Conservation (phyloP, 2,888 invertebrate species). For the Automeris io region DNA sequence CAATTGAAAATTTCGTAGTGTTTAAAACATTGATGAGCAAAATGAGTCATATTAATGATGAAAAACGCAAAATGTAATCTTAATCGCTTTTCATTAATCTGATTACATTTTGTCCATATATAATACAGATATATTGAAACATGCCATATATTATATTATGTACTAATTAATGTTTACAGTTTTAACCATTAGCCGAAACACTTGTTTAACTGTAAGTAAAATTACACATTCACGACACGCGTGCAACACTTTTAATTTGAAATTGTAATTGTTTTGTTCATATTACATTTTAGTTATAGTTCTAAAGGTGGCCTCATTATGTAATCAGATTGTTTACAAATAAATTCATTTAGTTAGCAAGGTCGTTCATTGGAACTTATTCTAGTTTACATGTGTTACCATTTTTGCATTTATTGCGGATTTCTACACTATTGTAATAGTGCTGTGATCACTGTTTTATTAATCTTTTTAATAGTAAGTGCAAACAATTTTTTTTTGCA, state of each 20-base stretch:
- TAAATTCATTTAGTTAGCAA: slow-evolving; percentile 34
- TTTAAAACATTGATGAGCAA: too few relatives aligned
- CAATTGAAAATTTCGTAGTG: too few relatives aligned
- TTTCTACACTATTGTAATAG: too few relatives aligned
- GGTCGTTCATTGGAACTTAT: slow-evolving; percentile 29
- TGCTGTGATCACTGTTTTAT: too few relatives aligned
- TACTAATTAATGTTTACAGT: not conserved
- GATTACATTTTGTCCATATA: too few relatives aligned
- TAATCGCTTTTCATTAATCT: too few relatives aligned
- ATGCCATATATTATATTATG: not conserved
- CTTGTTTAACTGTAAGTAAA: slow-evolving; percentile 13
- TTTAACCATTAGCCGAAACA: slow-evolving; percentile 1
- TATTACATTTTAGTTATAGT: slow-evolving; percentile 39
- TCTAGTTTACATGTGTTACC: slow-evolving; percentile 1
- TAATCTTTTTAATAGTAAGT: too few relatives aligned
- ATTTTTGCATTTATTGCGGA: too few relatives aligned
- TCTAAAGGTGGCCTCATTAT: slow-evolving; percentile 47
- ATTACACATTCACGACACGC: slow-evolving; percentile 28
- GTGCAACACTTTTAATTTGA: slow-evolving; percentile 27
- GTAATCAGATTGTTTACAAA: slow-evolving; percentile 51
- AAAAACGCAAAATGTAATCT: too few relatives aligned
- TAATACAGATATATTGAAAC: too few relatives aligned
- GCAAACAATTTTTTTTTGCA: too few relatives aligned
- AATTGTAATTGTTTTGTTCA: slow-evolving; percentile 43
- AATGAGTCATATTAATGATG: too few relatives aligned